Conservation (phyloP, 37 sponge, comb jelly and placozoan genomes). For the Hexactinellida sp. region DNA sequence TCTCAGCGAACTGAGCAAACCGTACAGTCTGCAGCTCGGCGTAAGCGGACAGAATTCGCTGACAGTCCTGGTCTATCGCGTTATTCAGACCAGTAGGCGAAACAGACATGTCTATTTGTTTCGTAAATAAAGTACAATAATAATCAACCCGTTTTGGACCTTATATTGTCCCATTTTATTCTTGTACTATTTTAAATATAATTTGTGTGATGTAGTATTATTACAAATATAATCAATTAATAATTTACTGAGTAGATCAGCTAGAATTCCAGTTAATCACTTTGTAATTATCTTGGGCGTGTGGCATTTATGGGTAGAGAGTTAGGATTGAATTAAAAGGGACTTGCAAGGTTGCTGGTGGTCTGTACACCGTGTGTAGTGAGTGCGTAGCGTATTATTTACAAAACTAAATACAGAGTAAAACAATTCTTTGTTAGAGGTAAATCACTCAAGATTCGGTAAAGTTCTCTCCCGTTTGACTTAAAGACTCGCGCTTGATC, state of each 20-base stretch:
- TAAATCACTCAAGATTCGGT: neutral
- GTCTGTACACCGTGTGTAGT: neutral
- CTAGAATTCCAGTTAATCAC: too few species aligned
- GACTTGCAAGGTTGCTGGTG: neutral
- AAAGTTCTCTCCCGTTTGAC: neutral
- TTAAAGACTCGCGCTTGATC: neutral
- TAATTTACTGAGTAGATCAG: too few species aligned
- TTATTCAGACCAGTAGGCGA: neutral
- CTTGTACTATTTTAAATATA: too few species aligned
- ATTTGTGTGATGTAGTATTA: too few species aligned
- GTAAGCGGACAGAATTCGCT: neutral
- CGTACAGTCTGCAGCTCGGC: neutral
- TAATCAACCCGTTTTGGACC: neutral
- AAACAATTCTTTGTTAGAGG: neutral
- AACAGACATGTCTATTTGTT: neutral
- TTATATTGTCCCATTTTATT: too few species aligned
- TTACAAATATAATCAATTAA: too few species aligned
- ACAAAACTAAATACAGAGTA: neutral
- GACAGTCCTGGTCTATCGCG: conserved; percentile 1
- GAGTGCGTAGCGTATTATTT: neutral
- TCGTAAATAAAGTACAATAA: neutral
- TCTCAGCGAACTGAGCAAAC: neutral
- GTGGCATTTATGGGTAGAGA: neutral
- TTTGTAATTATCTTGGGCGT: neutral
- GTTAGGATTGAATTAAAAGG: neutral